Percentiles rank a stretch among this genome's conserved stretches.
Conservation (phyloP, 1,140 invertebrate genomes). For the Semibalanus balanoides region DNA sequence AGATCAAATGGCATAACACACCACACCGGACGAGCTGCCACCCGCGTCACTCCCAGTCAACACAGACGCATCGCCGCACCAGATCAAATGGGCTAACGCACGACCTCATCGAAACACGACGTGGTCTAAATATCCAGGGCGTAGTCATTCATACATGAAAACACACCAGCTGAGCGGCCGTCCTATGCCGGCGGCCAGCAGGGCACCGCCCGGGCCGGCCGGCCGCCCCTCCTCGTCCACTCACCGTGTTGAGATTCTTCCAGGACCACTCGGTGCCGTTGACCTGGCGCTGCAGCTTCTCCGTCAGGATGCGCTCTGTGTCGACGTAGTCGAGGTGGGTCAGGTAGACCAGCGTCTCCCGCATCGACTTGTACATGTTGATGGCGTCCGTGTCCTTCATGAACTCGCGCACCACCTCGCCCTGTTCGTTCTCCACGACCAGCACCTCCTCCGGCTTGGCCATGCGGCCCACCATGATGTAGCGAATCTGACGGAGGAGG, state of each 20-base stretch:
- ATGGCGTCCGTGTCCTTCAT: constrained; percentile 99
- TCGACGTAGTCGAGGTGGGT: constrained; percentile 97
- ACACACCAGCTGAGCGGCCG: too few relatives aligned
- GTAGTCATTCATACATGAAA: too few relatives aligned
- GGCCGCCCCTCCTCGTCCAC: not conserved
- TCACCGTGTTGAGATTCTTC: constrained; percentile 91
- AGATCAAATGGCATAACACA: too few relatives aligned
- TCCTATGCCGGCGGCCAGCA: too few relatives aligned
- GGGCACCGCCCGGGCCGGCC: too few relatives aligned
- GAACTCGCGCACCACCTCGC: constrained; percentile 97
- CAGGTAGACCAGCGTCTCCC: constrained; percentile 95
- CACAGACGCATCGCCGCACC: too few relatives aligned
- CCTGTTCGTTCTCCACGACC: constrained; percentile 99
- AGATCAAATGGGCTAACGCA: too few relatives aligned
- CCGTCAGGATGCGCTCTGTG: constrained; percentile 97
- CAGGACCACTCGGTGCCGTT: constrained; percentile 99
- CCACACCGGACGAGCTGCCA: too few relatives aligned
- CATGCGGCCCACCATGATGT: constrained; percentile 99
- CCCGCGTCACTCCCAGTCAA: too few relatives aligned
- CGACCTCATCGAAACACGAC: too few relatives aligned
- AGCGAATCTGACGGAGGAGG: constrained; percentile 52
- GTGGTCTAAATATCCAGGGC: too few relatives aligned
- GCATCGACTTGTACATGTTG: constrained; percentile 99
- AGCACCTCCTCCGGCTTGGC: constrained; percentile 99
- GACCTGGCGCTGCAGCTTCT: constrained; percentile 94